A percentile compares a stretch with the other conserved stretches of the same genome.
These are phyloP conservation scores for Caenorhabditis sp. DNA, from an alignment of 2,888 invertebrate species.

Conservation along the genomic window DNA sequence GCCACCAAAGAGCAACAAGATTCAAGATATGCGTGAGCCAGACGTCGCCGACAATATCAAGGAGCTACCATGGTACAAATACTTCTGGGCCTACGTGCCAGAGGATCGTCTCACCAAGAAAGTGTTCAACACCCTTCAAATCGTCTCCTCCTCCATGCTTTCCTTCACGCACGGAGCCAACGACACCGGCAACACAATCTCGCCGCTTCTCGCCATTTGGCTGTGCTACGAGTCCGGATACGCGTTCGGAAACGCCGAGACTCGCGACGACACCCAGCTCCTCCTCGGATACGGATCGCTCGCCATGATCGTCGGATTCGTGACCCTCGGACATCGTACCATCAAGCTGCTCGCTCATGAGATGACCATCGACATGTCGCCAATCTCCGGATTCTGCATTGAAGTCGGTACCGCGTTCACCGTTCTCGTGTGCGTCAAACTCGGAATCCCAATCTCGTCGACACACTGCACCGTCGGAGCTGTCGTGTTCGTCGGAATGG, in stretches of 20 bases:
- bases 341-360: slow-evolving; percentile 69
- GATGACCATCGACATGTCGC: slow-evolving; percentile 67
- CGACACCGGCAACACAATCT: slow-evolving; percentile 76
- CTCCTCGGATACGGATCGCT: slow-evolving; percentile 65
- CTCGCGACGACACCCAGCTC: slow-evolving; percentile 65
- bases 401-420: slow-evolving; percentile 74
- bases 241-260: slow-evolving; percentile 67
- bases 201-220: slow-evolving; percentile 72
- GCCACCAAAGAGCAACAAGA: slow-evolving; percentile 46
- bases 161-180: slow-evolving; percentile 98
- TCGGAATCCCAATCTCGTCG: slow-evolving; percentile 71
- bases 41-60: slow-evolving; percentile 56
- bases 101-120: slow-evolving; percentile 66
- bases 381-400: slow-evolving; percentile 72
- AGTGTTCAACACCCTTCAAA: slow-evolving; percentile 86
- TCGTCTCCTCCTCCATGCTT: slow-evolving; percentile 95
- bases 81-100: slow-evolving; percentile 61
- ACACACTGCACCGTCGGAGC: slow-evolving; percentile 75
- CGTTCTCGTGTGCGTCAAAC: slow-evolving; percentile 71
- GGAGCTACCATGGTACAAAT: slow-evolving; percentile 68
- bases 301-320: slow-evolving; percentile 70
- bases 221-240: slow-evolving; percentile 67
- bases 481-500: slow-evolving; percentile 71
- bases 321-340: slow-evolving; percentile 69
- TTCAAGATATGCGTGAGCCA: slow-evolving; percentile 62